phyloP scores from a whole-genome alignment of 2,888 invertebrate genomes.

The Troilus luridus region DNA sequence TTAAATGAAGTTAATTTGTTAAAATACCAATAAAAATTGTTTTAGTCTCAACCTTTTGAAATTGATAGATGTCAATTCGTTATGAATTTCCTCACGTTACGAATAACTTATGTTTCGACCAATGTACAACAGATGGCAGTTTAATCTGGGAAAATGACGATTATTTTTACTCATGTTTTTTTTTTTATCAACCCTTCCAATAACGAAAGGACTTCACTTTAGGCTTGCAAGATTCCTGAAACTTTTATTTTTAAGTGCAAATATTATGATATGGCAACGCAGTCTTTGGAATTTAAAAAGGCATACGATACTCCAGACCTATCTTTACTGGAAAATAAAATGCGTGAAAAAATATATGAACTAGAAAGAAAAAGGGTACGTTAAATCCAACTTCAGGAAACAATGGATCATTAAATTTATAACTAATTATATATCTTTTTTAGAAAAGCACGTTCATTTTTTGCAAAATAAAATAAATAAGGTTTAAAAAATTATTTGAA shows the following conservation, averaged over 20 bases:
- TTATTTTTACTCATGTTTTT: background rate
- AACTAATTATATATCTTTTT: background rate
- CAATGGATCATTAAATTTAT: background rate
- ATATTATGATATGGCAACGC: background rate
- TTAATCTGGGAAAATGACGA: background rate
- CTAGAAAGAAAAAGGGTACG: conserved; percentile 44
- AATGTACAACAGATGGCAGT: background rate
- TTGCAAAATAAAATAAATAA: background rate
- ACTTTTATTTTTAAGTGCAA: background rate
- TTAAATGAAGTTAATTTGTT: no score
- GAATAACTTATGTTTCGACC: background rate
- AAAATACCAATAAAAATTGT: no score
- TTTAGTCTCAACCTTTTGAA: no score
- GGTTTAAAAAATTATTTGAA: background rate
- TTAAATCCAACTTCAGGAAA: background rate
- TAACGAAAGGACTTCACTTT: background rate
- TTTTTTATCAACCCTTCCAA: background rate
- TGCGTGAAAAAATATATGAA: conserved; percentile 51
- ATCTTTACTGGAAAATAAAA: conserved; percentile 46
- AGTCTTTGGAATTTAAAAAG: conserved; percentile 31
- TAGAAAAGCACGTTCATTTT: background rate
- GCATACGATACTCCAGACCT: background rate
- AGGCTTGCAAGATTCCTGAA: background rate
- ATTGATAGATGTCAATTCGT: no score
- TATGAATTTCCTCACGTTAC: no score